These are phyloP conservation scores for Pseudomyrmex cubaensis DNA, from an alignment of 1,140 invertebrate genomes.

Conservation along the genomic window DNA sequence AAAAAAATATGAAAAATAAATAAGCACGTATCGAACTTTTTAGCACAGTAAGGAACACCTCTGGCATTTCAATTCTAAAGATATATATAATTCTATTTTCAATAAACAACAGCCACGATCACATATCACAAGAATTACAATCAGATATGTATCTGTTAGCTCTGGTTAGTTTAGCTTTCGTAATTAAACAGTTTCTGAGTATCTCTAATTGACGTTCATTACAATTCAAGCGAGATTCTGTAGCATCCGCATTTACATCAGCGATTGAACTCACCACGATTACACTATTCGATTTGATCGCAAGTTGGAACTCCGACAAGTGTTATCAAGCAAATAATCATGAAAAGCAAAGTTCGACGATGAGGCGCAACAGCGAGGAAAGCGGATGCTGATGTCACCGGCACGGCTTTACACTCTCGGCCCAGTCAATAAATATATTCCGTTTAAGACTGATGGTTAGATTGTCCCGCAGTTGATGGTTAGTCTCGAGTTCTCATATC, in stretches of 20 bases:
- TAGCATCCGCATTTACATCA: not conserved
- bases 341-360: conserved; percentile 18
- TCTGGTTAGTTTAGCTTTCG: not conserved
- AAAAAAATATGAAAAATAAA: not conserved
- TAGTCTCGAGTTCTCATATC: conserved; percentile 67
- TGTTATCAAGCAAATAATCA: not conserved
- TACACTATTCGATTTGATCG: not conserved
- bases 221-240: not conserved
- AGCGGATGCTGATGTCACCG: conserved; percentile 52
- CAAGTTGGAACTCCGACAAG: not conserved
- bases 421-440: conserved; percentile 72
- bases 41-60: not conserved
- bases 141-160: not conserved
- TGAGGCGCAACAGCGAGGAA: not conserved
- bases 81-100: not conserved
- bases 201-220: not conserved
- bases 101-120: not conserved
- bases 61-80: not conserved
- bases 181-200: conserved; percentile 4
- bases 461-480: conserved; percentile 71
- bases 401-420: conserved; percentile 23
- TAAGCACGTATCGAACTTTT: not conserved
- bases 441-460: conserved; percentile 76
- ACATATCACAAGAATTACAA: not conserved
- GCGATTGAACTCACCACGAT: not conserved